Evolutionary conservation across 1,140 invertebrate genomes (phyloP), one percentile per base, ranked within the genome.

Genomic region (Melitaea cinxia): DNA sequence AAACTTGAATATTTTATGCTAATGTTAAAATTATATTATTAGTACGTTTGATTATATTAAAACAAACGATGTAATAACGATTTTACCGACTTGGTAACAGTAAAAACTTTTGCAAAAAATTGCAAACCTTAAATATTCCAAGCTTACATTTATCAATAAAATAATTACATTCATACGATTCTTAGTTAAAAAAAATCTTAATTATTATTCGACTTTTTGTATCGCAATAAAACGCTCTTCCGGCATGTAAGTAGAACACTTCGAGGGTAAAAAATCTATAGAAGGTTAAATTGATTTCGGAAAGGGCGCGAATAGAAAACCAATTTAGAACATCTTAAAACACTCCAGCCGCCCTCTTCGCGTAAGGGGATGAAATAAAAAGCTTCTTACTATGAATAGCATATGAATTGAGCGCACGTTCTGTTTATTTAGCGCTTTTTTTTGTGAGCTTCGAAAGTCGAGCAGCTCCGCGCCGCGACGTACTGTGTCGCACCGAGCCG

Each of bases 311-410:
- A 53, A 53, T 53, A 52, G 59, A 63, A 63, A 63, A 67, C 57
- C 65, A 67, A 67, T 67, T 67, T 52, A 53, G 50, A 67, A 61
- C 35, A 59, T 61, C 57, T 67, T 67, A 67, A 67, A 72, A 72
- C 70, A 61, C 66, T 69, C 59, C 60, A 60, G 26, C 57, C 58
- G 39, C 63, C 70, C 70, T 69, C 62, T 30, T 62, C 54, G 62
- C 55, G 14, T 45, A 45, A 62, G 59, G 59, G 59, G 58, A 26
- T 45, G 47, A 59, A 28, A 42, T 39, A 42, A 52, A 61, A 61
- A 30, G 57, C 52, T 61, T 39, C 58, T 60, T 56, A 49, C 58
- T 61, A 61, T 61, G 39, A 61, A 61, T 49, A 56, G 65, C 50
- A 28, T 49, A 56, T 50, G 52, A 67, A 61, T 55, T 56, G 58